Evolutionary conservation across 2,888 invertebrate species (phyloP).

Genomic region (Ametastegia equiseti): DNA sequence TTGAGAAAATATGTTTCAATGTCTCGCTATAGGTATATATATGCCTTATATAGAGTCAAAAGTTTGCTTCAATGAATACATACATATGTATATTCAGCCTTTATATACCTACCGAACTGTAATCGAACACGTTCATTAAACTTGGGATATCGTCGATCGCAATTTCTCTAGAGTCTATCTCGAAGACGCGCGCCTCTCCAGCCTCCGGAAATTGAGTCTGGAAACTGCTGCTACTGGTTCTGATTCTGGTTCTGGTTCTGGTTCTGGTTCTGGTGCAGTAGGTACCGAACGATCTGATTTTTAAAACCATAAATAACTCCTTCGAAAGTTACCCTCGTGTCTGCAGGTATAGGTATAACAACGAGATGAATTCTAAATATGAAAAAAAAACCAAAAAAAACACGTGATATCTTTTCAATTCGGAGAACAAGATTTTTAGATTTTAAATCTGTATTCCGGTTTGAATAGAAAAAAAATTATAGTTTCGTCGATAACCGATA

Average conservation of each 20-base stretch:
- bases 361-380: neutral
- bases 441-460: no score
- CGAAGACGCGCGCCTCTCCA: neutral
- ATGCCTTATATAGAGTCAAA: no score
- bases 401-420: neutral
- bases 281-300: neutral
- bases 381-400: neutral
- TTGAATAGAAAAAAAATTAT: neutral
- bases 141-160: conserved; percentile 17
- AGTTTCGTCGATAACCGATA: neutral
- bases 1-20: neutral
- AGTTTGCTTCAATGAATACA: no score
- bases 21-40: no score
- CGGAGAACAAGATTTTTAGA: no score
- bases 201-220: conserved; percentile 43
- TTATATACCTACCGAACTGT: no score
- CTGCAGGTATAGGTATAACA: no score
- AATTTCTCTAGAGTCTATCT: neutral
- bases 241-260: no score
- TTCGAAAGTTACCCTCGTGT: no score
- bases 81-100: neutral
- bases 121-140: conserved; percentile 15
- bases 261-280: no score
- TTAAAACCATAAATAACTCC: neutral
- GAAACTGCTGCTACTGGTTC: conserved; percentile 30